A percentile compares a stretch with the other conserved stretches of the same genome.
Conservation (phyloP, 2,113 vertebrate species). For the Riparia riparia region DNA sequence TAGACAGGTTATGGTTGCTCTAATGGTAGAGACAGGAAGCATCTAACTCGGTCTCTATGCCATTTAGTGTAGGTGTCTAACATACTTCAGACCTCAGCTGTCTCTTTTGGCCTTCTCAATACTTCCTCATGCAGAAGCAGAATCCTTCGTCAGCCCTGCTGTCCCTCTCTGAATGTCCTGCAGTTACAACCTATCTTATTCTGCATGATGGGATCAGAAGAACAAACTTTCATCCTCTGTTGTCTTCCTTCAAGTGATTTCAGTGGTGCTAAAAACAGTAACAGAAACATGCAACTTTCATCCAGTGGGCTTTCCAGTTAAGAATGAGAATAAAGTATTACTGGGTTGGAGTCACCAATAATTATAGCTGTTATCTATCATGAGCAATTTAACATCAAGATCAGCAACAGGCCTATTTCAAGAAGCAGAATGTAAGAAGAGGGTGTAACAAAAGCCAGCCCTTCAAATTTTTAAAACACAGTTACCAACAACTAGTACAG, state of each 20-base stretch:
- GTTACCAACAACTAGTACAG: background rate
- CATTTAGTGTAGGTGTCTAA: background rate
- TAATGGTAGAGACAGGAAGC: background rate
- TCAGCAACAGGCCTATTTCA: background rate
- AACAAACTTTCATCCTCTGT: background rate
- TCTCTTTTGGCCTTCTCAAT: background rate
- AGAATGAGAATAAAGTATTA: background rate
- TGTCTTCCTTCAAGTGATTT: background rate
- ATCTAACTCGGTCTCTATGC: background rate
- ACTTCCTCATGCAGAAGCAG: background rate
- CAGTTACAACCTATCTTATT: background rate
- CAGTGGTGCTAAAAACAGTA: background rate
- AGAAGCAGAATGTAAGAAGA: background rate
- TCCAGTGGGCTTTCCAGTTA: background rate
- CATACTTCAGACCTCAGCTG: background rate
- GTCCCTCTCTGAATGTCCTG: background rate
- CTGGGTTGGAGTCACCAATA: background rate
- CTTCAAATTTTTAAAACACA: background rate
- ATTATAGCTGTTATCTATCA: background rate
- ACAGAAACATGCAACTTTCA: background rate
- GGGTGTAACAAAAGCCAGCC: background rate
- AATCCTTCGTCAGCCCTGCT: background rate
- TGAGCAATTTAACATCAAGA: background rate
- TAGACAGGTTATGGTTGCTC: background rate
- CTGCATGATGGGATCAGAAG: background rate